Conservation (phyloP, 2,113 vertebrate genomes). For the Perccottus glenii region DNA sequence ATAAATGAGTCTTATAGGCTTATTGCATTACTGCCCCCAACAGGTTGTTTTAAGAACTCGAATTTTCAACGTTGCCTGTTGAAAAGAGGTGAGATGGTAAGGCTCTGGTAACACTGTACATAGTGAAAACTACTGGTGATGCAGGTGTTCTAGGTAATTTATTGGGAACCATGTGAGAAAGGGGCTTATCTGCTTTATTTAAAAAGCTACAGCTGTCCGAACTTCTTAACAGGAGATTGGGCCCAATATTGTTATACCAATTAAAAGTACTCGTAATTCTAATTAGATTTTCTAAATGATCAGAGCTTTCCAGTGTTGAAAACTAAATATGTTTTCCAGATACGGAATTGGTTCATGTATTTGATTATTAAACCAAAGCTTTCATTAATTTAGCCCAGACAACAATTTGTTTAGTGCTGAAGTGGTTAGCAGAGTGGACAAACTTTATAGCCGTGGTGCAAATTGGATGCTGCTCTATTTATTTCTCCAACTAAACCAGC, state of each 20-base stretch:
- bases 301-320: background rate
- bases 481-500: constrained; percentile 38
- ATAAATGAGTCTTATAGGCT: too few species aligned
- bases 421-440: constrained; percentile 34
- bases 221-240: constrained; percentile 18
- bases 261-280: constrained; percentile 19
- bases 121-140: too few species aligned
- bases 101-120: too few species aligned
- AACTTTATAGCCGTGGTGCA: constrained; percentile 38
- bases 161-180: too few species aligned
- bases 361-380: constrained; percentile 35
- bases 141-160: too few species aligned
- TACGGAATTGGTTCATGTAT: constrained; percentile 9
- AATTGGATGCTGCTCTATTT: constrained; percentile 62
- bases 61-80: too few species aligned
- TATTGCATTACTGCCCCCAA: too few species aligned
- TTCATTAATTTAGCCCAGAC: constrained; percentile 54
- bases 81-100: too few species aligned
- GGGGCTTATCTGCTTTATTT: background rate
- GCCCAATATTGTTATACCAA: background rate
- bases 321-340: constrained; percentile 18
- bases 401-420: constrained; percentile 51
- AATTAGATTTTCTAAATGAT: constrained; percentile 21
- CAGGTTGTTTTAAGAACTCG: too few species aligned
- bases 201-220: constrained; percentile 17